A percentile compares a stretch with the other conserved stretches of the same genome.
phyloP scores from a whole-genome alignment of 2,113 vertebrate species.

The Rhinopomastus cyanomelas region DNA sequence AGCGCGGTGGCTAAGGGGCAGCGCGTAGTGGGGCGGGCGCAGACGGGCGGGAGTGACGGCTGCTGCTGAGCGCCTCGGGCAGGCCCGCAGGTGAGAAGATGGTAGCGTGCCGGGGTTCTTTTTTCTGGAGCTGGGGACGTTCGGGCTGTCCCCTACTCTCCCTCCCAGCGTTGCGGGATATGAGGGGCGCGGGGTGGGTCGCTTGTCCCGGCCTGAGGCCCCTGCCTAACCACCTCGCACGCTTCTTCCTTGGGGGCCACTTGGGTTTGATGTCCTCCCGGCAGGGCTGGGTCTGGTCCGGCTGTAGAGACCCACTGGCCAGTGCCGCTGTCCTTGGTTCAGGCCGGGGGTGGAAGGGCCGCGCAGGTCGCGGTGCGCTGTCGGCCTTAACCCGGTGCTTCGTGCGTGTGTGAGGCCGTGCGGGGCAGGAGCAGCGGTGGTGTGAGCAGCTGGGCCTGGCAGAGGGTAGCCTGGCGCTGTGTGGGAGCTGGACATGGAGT shows the following conservation, averaged over 20 bases:
- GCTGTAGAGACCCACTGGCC: rapidly evolving
- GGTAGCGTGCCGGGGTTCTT: rapidly evolving
- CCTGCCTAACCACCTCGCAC: too few relatives aligned
- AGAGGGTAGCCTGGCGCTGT: rapidly evolving
- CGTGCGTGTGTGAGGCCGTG: background rate
- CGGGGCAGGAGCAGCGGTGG: rapidly evolving
- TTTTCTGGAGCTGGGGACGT: background rate
- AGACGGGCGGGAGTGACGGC: background rate
- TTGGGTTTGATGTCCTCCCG: too few relatives aligned
- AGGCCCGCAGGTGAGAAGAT: conserved; percentile 14
- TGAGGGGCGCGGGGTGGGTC: too few relatives aligned
- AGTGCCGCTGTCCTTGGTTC: too few relatives aligned
- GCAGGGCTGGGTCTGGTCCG: background rate
- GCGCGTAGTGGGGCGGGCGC: background rate
- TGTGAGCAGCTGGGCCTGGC: background rate
- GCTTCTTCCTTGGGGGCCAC: rapidly evolving
- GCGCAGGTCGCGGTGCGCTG: background rate
- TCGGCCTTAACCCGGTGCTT: rapidly evolving
- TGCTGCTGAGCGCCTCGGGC: rapidly evolving
- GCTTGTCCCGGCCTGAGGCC: too few relatives aligned
- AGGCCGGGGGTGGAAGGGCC: rapidly evolving
- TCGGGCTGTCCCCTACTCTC: background rate
- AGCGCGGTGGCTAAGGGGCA: background rate
- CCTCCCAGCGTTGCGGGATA: too few relatives aligned
- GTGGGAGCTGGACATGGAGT: rapidly evolving